These are phyloP conservation scores for Nowickia ferox DNA, from an alignment of 2,888 invertebrate species.

Conservation along the genomic window DNA sequence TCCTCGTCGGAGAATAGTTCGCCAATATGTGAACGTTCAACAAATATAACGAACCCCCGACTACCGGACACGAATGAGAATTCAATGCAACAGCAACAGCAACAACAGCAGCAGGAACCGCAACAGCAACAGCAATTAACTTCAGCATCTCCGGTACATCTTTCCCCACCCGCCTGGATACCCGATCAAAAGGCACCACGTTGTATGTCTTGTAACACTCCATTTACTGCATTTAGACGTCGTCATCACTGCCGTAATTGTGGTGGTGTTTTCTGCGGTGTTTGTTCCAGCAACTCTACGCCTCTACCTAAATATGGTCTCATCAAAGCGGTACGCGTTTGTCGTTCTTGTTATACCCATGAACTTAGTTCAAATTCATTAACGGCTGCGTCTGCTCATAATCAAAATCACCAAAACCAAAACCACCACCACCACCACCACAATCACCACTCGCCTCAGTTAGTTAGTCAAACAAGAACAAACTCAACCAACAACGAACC, in stretches of 20 bases:
- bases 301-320: constrained; percentile 97
- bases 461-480: constrained; percentile 63
- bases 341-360: constrained; percentile 84
- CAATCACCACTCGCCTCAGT: constrained; percentile 56
- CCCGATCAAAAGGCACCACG: constrained; percentile 95
- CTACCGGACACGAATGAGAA: constrained; percentile 70
- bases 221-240: constrained; percentile 97
- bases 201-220: constrained; percentile 96
- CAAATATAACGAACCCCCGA: constrained; percentile 54
- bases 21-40: constrained; percentile 79
- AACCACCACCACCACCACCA: constrained; percentile 51
- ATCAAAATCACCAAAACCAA: constrained; percentile 33
- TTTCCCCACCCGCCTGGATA: constrained; percentile 93
- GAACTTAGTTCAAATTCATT: constrained; percentile 74
- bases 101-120: constrained; percentile 36
- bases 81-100: constrained; percentile 40
- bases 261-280: constrained; percentile 95
- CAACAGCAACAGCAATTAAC: constrained; percentile 24
- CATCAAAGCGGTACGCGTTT: constrained; percentile 95
- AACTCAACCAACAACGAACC: constrained; percentile 65
- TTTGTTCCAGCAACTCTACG: constrained; percentile 96
- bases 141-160: constrained; percentile 93
- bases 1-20: constrained; percentile 81
- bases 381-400: constrained; percentile 28
- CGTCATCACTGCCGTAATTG: constrained; percentile 99